Percentiles rank a stretch among this genome's conserved stretches.
Conservation (phyloP, 2,113 vertebrate species). For the Gulo gulo region DNA sequence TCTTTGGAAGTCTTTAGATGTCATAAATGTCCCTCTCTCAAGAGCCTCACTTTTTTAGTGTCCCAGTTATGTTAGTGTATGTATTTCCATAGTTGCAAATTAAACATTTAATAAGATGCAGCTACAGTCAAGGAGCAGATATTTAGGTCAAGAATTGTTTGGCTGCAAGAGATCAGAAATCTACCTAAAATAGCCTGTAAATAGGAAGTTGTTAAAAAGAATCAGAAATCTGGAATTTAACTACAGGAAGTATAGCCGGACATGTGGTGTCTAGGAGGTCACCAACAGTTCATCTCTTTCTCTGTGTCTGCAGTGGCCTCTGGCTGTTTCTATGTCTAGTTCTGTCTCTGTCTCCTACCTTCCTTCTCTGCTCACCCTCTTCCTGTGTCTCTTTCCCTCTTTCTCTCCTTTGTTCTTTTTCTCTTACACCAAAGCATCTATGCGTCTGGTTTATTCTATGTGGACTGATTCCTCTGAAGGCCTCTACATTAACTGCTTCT, state of each 20-base stretch:
- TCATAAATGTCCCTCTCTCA: not conserved
- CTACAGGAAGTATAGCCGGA: not conserved
- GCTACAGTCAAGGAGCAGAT: not conserved
- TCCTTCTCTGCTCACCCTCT: not conserved
- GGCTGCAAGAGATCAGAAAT: conserved; percentile 38
- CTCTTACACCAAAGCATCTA: not conserved
- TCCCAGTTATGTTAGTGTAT: not conserved
- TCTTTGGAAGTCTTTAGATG: not conserved
- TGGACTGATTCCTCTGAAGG: not conserved
- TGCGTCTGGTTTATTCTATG: not conserved
- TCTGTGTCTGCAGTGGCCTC: not conserved
- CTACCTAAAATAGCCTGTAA: not conserved
- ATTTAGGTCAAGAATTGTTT: conserved; percentile 17
- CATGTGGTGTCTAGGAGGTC: not conserved
- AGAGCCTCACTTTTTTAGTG: not conserved
- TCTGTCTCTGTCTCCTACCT: not conserved
- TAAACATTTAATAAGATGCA: conserved; percentile 37
- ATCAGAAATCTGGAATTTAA: not conserved
- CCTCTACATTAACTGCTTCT: not conserved
- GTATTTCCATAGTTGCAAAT: not conserved
- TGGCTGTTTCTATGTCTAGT: not conserved
- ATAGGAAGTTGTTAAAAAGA: not conserved
- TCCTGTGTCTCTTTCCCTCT: not conserved
- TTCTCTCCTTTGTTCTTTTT: not conserved
- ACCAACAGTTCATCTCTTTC: not conserved